phyloP scores from a whole-genome alignment of 2,113 vertebrate genomes.

The Chaetops frenatus region DNA sequence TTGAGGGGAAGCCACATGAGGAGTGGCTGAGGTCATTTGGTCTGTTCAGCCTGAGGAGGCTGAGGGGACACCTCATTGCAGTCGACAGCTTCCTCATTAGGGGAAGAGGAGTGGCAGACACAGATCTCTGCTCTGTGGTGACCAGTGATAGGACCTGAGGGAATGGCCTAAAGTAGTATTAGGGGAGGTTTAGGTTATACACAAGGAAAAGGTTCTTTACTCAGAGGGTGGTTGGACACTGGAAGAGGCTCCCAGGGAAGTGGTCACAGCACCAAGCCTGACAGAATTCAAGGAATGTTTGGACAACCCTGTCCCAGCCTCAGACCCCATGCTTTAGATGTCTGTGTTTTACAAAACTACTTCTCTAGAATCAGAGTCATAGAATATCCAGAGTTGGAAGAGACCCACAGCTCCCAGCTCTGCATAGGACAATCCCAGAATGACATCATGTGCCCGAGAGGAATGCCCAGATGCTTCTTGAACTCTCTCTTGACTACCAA shows the following conservation, averaged over 20 bases:
- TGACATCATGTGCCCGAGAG: not conserved
- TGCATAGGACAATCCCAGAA: not conserved
- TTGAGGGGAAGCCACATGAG: fast-evolving
- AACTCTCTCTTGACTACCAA: not conserved
- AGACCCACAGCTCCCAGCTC: not conserved
- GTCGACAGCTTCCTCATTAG: fast-evolving
- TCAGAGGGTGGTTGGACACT: not conserved
- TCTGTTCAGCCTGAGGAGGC: too few relatives aligned
- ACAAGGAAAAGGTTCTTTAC: fast-evolving
- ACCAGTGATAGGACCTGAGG: not conserved
- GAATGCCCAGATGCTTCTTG: not conserved
- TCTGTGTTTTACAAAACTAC: not conserved
- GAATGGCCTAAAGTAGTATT: not conserved
- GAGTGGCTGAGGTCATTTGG: not conserved
- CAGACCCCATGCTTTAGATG: not conserved
- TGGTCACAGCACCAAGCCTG: not conserved
- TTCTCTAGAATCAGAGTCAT: not conserved
- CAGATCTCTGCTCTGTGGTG: not conserved
- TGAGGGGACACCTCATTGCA: not conserved
- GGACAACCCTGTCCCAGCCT: not conserved
- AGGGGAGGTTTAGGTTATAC: not conserved
- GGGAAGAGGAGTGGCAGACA: not conserved
- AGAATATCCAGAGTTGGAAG: not conserved
- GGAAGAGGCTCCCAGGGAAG: not conserved
- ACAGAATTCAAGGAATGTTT: not conserved